Conservation (phyloP, 2,888 invertebrate genomes). For the Amphipyra berbera region DNA sequence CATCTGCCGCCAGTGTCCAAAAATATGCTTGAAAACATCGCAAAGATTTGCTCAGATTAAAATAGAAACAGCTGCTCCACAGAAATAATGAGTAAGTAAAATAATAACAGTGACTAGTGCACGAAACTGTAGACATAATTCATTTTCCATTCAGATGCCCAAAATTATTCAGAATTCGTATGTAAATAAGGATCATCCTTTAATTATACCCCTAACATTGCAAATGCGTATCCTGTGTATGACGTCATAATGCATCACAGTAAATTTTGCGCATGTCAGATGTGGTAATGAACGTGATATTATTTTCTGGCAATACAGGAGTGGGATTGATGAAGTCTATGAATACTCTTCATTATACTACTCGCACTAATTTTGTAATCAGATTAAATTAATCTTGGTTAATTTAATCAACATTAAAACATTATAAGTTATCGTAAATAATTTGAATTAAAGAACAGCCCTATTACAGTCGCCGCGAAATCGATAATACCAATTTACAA, state of each 20-base stretch:
- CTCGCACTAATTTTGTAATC: no score
- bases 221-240: conserved; percentile 42
- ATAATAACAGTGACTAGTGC: conserved; percentile 9
- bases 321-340: conserved; percentile 12
- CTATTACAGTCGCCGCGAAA: no score
- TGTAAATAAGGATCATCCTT: conserved; percentile 30
- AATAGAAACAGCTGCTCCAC: conserved; percentile 44
- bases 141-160: conserved; percentile 12
- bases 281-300: conserved; percentile 15
- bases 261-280: conserved; percentile 20
- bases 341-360: not conserved
- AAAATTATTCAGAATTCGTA: conserved; percentile 15
- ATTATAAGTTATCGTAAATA: no score
- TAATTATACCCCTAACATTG: conserved; percentile 33
- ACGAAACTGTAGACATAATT: conserved; percentile 27
- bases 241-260: conserved; percentile 30
- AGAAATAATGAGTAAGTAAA: conserved; percentile 33
- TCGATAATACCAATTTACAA: no score
- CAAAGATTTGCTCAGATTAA: conserved; percentile 35
- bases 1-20: conserved; percentile 39
- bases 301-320: conserved; percentile 13
- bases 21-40: conserved; percentile 41
- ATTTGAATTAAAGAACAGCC: no score
- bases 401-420: no score
- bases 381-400: no score